Base-by-base conservation (phyloP, 2,113 vertebrate species). In the Oryzias melastigma region DNA sequence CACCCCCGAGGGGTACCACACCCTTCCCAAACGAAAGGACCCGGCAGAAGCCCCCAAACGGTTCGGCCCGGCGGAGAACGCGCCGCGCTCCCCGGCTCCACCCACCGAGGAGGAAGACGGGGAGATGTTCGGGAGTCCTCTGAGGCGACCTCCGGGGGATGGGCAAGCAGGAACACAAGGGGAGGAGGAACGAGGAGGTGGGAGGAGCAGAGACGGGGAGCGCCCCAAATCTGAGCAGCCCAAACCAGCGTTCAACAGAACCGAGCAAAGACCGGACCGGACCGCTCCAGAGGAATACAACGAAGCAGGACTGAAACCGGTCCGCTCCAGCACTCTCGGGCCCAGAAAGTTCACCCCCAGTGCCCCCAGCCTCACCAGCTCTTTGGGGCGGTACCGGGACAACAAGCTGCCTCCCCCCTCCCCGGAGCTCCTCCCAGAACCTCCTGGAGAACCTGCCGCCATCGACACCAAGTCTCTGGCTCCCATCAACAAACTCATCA, bases 401-500 rank as follows among this genome's bases (percentile, higher is more conserved):
- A 63, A 57, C 29, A 62, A 24, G 18, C 42, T 0, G 5, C 50
- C 5, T 3, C 0, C 19, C 12, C 3, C 35, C 8, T 24, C 59
- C 4, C 16, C 48, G 4, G 72, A 78, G 0, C n/a, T 54, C 0
- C 62, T 77, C 68, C 73, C 85, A 20, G 59, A 81, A 46, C 62
- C 77, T 50, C 59, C 65, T 0, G 61, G 22, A 22, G 22, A 22
- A 22, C 22, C 20, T 1, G 63, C 71, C 0, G 85, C 86, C 2
- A 91, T 98, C 0, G 95, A 96, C 88, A 96, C 93, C 0, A 91
- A 95, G 3, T 95, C 95, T 0, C 75, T 98, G 44, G 93, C 92
- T 16, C 95, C 96, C 0, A 95, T 98, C 80, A 93, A 95, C 77
- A 94, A 93, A 0, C 93, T 98, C 55, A 98, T 98, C 89, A 93